A percentile compares a stretch with the other conserved stretches of the same genome.
Evolutionary conservation across 2,113 vertebrate genomes (phyloP).

Genomic region (Pleuronectes platessa): DNA sequence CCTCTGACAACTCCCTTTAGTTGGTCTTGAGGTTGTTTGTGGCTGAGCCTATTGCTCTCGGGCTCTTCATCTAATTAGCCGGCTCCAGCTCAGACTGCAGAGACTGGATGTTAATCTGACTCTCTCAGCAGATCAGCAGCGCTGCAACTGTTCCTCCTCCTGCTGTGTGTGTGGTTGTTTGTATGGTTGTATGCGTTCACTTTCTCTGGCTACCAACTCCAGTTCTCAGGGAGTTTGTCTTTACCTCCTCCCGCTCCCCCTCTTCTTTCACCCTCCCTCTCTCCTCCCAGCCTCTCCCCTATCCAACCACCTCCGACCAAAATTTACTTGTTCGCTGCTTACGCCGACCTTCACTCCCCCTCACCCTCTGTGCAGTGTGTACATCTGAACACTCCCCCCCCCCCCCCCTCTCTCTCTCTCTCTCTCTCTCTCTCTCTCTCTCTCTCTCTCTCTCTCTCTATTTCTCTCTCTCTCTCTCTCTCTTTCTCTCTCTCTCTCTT

Average conservation of each 20-base stretch:
- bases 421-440: too few species aligned
- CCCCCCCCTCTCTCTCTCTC: not conserved
- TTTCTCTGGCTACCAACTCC: conserved; percentile 47
- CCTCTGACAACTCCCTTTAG: not conserved
- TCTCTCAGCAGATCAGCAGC: conserved; percentile 30
- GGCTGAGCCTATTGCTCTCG: conserved; percentile 32
- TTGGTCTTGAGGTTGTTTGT: conserved; percentile 8
- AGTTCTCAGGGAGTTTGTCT: conserved; percentile 43
- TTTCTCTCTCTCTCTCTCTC: not conserved
- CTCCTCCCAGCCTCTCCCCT: conserved; percentile 11
- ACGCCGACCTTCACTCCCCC: conserved; percentile 57
- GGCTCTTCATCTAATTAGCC: conserved; percentile 49
- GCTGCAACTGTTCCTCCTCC: conserved; percentile 25
- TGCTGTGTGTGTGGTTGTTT: conserved; percentile 6
- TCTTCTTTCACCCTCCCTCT: conserved; percentile 16
- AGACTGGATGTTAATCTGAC: conserved; percentile 44
- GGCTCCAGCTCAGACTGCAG: conserved; percentile 7
- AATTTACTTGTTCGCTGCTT: conserved; percentile 31
- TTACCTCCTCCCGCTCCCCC: conserved; percentile 7
- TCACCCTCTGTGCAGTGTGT: conserved; percentile 56
- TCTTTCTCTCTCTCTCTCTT: conserved; percentile 17
- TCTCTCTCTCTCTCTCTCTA: too few species aligned
- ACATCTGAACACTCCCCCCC: conserved; percentile 44
- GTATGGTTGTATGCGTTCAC: conserved; percentile 15
- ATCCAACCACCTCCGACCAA: conserved; percentile 23